A percentile compares a stretch with the other conserved stretches of the same genome.
These are phyloP conservation scores for Gerris buenoi DNA, from an alignment of 1,140 invertebrate species.

Conservation along the genomic window DNA sequence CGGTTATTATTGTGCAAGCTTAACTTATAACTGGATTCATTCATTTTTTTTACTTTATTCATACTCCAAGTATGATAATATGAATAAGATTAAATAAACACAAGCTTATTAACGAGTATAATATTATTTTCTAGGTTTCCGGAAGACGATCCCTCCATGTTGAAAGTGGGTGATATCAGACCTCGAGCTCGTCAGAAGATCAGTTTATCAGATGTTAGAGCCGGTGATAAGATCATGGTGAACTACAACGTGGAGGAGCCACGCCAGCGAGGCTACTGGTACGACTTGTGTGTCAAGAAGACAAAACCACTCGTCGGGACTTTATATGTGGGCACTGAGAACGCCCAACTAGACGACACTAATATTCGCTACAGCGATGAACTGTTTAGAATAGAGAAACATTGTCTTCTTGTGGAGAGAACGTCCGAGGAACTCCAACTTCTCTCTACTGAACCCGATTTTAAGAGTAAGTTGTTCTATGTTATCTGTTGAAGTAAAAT, in stretches of 20 bases:
- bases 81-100: too few species aligned
- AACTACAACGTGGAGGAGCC: constrained; percentile 63
- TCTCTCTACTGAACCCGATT: constrained; percentile 17
- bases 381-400: constrained; percentile 36
- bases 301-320: constrained; percentile 26
- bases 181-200: constrained; percentile 45
- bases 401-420: constrained; percentile 30
- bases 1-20: too few species aligned
- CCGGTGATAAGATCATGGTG: constrained; percentile 48
- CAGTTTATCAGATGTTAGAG: constrained; percentile 38
- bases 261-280: constrained; percentile 56
- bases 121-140: constrained; percentile 33
- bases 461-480: not conserved
- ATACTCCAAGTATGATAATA: too few species aligned
- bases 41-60: too few species aligned
- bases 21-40: too few species aligned
- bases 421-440: constrained; percentile 25
- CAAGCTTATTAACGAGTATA: too few species aligned
- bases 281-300: constrained; percentile 40
- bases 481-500: too few species aligned
- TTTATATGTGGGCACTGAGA: constrained; percentile 27
- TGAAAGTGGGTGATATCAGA: constrained; percentile 37
- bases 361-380: constrained; percentile 35
- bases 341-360: constrained; percentile 32
- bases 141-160: constrained; percentile 32